phyloP scores from a whole-genome alignment of 2,113 vertebrate genomes.

The Cochlearius cochlearius region DNA sequence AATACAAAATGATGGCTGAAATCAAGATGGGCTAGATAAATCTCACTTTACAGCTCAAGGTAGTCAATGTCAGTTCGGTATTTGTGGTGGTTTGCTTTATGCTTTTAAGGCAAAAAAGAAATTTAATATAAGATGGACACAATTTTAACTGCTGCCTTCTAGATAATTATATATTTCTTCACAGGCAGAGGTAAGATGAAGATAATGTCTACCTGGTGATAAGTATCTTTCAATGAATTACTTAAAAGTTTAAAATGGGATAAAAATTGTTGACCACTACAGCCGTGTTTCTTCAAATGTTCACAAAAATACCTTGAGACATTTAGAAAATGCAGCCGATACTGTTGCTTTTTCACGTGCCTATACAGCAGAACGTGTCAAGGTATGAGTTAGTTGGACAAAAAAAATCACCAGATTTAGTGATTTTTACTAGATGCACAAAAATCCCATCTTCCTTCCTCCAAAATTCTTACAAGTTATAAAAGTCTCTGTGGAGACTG shows the following conservation, averaged over 20 bases:
- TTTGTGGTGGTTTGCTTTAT: neutral
- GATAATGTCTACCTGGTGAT: neutral
- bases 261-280: neutral
- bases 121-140: accelerated
- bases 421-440: neutral
- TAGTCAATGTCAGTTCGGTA: neutral
- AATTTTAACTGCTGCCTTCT: neutral
- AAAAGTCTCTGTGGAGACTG: neutral
- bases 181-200: neutral
- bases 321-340: conserved; percentile 5
- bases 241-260: neutral
- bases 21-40: neutral
- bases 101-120: neutral
- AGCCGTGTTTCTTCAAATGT: neutral
- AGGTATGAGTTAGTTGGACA: neutral
- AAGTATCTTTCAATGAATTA: neutral
- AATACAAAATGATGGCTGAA: neutral
- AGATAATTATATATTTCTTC: neutral
- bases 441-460: neutral
- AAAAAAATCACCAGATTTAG: neutral
- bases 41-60: neutral
- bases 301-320: neutral
- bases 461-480: neutral
- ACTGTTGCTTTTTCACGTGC: neutral
- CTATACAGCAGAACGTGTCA: neutral